Conservation (phyloP, 1,140 invertebrate species). For the Adoxophyes honmai region DNA sequence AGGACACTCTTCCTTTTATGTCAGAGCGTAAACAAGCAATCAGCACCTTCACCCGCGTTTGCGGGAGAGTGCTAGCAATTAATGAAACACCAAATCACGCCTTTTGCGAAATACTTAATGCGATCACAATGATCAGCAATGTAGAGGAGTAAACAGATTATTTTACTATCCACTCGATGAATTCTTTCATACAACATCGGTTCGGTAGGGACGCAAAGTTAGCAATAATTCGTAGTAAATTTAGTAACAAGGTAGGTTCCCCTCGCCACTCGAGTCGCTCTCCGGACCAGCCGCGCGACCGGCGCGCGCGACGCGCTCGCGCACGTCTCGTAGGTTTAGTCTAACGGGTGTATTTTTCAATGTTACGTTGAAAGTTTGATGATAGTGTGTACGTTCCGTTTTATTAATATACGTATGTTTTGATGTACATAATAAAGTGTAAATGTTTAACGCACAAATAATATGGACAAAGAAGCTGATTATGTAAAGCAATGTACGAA, state of each 20-base stretch:
- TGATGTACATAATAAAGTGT: constrained; percentile 76
- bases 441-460: constrained; percentile 77
- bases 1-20: constrained; percentile 16
- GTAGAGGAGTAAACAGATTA: constrained; percentile 15
- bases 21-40: constrained; percentile 1
- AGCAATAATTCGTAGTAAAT: constrained; percentile 63
- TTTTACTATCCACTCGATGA: constrained; percentile 14
- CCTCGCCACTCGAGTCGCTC: constrained; percentile 26
- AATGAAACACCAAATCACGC: too few relatives aligned
- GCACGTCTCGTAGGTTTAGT: constrained; percentile 47
- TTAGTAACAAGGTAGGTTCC: constrained; percentile 33
- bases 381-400: constrained; percentile 71
- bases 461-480: constrained; percentile 49
- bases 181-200: constrained; percentile 18
- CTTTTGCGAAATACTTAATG: neutral
- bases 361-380: constrained; percentile 62
- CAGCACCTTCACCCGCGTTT: neutral
- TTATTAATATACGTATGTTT: constrained; percentile 74
- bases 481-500: constrained; percentile 65
- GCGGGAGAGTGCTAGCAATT: neutral
- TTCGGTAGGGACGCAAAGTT: constrained; percentile 47
- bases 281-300: neutral
- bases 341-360: constrained; percentile 55
- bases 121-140: neutral
- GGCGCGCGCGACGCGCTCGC: neutral